A percentile compares a stretch with the other conserved stretches of the same genome.
Conservation (phyloP, 2,888 invertebrate species). For the Lepidonotus clava region DNA sequence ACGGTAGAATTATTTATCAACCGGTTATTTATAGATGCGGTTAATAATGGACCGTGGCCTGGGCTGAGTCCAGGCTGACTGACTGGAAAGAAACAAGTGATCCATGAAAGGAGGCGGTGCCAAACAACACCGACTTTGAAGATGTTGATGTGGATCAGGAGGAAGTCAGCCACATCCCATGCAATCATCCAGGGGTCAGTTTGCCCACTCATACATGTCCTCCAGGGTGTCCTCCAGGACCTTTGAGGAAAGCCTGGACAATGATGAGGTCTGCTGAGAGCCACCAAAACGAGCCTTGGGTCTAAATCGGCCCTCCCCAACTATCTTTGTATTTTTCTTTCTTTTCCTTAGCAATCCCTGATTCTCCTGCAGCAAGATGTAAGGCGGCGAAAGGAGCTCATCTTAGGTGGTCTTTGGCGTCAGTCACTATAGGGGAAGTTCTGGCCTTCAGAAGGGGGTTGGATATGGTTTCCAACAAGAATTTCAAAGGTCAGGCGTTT, state of each 20-base stretch:
- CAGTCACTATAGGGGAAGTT: not conserved
- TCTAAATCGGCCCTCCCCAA: too few relatives aligned
- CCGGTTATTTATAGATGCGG: too few relatives aligned
- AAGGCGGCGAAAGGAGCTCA: not conserved
- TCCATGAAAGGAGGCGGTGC: not conserved
- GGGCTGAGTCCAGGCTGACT: not conserved
- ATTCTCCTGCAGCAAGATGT: not conserved
- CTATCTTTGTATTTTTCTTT: too few relatives aligned
- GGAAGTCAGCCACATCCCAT: not conserved
- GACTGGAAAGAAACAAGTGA: not conserved
- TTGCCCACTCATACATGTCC: not conserved
- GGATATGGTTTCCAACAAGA: conserved; percentile 14
- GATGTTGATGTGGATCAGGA: not conserved
- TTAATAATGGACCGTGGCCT: too few relatives aligned
- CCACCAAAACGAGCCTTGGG: not conserved
- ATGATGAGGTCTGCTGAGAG: conserved; percentile 10
- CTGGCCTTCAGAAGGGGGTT: not conserved
- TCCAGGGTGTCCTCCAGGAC: not conserved
- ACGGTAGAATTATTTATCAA: not conserved
- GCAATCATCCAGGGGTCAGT: conserved; percentile 7
- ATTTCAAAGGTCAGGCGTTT: conserved; percentile 5
- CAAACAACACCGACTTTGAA: not conserved
- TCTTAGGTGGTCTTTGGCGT: not conserved
- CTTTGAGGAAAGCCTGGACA: not conserved
- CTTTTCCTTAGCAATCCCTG: not conserved